These are phyloP conservation scores for Falco columbarius DNA, from an alignment of 2,797 vertebrate species.

Conservation along the genomic window DNA sequence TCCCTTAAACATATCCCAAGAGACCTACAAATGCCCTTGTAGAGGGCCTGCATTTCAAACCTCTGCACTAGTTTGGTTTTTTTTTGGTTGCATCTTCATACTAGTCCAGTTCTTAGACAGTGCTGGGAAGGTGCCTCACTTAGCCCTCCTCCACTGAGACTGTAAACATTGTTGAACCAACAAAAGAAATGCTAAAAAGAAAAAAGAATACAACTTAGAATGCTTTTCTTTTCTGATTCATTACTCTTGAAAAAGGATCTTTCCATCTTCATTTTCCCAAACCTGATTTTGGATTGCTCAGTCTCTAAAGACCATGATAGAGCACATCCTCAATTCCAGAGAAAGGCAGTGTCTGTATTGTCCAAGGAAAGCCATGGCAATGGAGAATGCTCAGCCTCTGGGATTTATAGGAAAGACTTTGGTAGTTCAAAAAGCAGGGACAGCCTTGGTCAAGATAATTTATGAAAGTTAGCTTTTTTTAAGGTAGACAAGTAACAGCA, in stretches of 20 bases:
- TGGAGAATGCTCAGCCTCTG: not conserved
- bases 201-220: not conserved
- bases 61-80: accelerated
- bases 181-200: not conserved
- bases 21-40: not conserved
- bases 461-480: not conserved
- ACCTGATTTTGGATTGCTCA: not conserved
- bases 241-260: not conserved
- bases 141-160: not conserved
- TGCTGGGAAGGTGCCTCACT: not conserved
- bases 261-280: not conserved
- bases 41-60: not conserved
- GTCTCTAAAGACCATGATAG: not conserved
- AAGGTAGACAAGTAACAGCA: not conserved
- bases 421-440: not conserved
- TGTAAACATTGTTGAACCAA: not conserved
- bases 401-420: not conserved
- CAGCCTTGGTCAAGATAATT: not conserved
- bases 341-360: not conserved
- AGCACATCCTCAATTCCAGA: not conserved
- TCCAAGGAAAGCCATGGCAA: not conserved
- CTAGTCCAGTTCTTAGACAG: not conserved
- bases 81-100: not conserved
- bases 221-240: not conserved
- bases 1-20: not conserved